These are phyloP conservation scores for Congeria kusceri DNA, from an alignment of 2,888 invertebrate species.

Conservation along the genomic window DNA sequence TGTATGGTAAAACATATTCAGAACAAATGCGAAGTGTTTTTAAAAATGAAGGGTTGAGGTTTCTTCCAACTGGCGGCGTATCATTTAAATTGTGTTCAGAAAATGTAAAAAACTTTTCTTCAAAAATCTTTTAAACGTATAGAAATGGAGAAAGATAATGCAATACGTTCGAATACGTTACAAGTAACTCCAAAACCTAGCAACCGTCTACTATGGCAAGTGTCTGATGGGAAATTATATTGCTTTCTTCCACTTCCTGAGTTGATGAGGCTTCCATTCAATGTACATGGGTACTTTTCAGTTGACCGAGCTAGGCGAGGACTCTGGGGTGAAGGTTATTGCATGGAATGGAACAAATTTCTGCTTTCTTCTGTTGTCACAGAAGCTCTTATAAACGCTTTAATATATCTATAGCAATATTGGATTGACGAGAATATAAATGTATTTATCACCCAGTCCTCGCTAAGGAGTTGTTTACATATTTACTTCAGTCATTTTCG, in stretches of 20 bases:
- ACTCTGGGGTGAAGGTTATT: slow-evolving; percentile 54
- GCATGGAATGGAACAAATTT: slow-evolving; percentile 75
- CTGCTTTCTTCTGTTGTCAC: slow-evolving; percentile 48
- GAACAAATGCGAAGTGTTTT: neutral
- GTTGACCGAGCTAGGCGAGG: slow-evolving; percentile 76
- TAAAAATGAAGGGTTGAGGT: neutral
- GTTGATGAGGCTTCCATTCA: slow-evolving; percentile 70
- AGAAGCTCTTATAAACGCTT: neutral
- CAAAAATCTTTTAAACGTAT: no score
- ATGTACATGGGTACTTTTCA: slow-evolving; percentile 80
- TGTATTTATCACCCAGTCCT: no score
- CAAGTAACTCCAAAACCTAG: no score
- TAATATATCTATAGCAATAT: no score
- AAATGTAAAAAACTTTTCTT: no score
- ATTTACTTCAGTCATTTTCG: neutral
- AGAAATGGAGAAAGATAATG: no score
- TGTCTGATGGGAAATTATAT: slow-evolving; percentile 56
- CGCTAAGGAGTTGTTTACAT: no score
- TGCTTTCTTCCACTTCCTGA: slow-evolving; percentile 80
- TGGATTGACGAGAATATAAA: no score
- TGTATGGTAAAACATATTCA: neutral
- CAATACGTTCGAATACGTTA: no score
- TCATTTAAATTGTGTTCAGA: slow-evolving; percentile 54
- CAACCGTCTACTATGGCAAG: no score
- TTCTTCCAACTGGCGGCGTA: slow-evolving; percentile 3